Evolutionary conservation across 2,113 vertebrate genomes (phyloP).

Genomic region (Oncorhynchus keta): DNA sequence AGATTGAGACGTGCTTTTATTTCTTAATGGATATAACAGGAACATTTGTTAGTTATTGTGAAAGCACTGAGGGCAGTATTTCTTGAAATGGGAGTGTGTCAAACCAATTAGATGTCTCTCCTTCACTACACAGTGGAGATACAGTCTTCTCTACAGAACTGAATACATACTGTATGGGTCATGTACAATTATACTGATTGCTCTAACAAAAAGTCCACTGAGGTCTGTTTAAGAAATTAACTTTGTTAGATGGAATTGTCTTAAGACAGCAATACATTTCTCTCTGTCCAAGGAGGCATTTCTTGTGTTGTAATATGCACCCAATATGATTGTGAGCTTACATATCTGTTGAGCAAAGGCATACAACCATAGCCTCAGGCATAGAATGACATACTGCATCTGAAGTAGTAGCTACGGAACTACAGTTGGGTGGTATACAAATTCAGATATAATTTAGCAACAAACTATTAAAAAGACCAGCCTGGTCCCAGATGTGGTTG

Average conservation of each 20-base stretch:
- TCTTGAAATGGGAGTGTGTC: constrained; percentile 28
- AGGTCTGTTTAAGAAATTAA: not conserved
- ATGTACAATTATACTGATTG: not conserved
- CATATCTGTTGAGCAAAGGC: not conserved
- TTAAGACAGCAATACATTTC: not conserved
- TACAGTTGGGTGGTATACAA: not conserved
- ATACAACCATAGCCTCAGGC: not conserved
- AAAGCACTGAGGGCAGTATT: constrained; percentile 11
- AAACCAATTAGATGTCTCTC: constrained; percentile 33
- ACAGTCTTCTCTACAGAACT: not conserved
- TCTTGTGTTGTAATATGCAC: not conserved
- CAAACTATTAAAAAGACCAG: not conserved
- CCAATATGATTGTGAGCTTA: too few relatives aligned
- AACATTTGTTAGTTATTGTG: constrained; percentile 23
- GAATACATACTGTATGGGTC: not conserved
- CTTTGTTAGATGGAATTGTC: not conserved
- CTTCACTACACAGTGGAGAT: not conserved
- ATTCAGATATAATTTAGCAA: not conserved
- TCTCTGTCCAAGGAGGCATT: not conserved
- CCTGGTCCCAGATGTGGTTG: too few relatives aligned
- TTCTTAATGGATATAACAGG: constrained; percentile 15
- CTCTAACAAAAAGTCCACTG: not conserved
- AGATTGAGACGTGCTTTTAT: constrained; percentile 20
- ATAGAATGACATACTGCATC: not conserved
- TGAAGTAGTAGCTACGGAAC: not conserved